Evolutionary conservation across 2,797 vertebrate genomes (phyloP), one percentile per base, ranked within the genome.

Genomic region (Mormyrops attenuatus): DNA sequence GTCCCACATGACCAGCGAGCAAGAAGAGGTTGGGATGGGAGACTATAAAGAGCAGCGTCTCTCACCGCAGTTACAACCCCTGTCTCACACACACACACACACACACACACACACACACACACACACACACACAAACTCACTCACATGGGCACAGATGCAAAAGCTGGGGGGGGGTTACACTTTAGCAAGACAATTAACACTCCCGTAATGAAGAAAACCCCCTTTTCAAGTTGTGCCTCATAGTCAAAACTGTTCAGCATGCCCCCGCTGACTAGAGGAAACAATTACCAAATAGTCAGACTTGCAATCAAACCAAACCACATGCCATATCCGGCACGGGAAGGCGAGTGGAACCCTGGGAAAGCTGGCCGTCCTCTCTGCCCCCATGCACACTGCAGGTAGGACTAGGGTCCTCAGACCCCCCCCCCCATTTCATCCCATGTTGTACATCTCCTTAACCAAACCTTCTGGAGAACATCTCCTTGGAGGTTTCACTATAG

Each of bases 121-220:
- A 84, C 80, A 53, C 57, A 77, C 30, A 88, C 73, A 47, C 17
- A 49, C 38, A 66, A 13, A 22, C 88, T 69, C 50, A 77, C 66
- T 52, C 53, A 84, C 30, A 73, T 66, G 11, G 9, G 66, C 30
- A 49, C 41, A 3, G 4, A 80, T 50, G 26, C 6, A 44, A 85
- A 52, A 69, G 20, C 2, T 30, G 1, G 47, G 50, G 9, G 80
- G 26, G 41, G 3, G 57, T 88, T 50, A 88, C 52, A 88, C 89
- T 34, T 8, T 47, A 85, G 47, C 88, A 86, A 87, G 90, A 47
- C 20, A 80, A 89, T 89, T 49, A 90, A 82, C 82, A 73, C 86
- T 22, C 34, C 57, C 47, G 9, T 63, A 30, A 13, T 88, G 26
- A 89, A 50, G 30, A 11, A 1, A 7, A 66, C n/a, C 63, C n/a